Conservation (phyloP, 37 sponge, comb jelly and placozoan species). For the Haliclona indistincta region DNA sequence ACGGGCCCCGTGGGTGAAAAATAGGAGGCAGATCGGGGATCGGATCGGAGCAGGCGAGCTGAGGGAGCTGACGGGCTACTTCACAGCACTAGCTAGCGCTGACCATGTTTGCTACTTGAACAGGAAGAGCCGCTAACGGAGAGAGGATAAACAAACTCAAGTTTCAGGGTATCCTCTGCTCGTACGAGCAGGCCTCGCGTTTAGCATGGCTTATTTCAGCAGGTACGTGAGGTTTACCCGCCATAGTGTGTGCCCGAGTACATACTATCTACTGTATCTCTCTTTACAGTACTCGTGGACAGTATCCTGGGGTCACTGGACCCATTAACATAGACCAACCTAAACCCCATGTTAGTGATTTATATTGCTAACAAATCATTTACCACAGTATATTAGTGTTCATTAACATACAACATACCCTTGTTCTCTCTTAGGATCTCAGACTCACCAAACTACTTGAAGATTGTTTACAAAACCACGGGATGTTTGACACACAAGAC, state of each 20-base stretch:
- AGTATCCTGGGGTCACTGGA: conserved; percentile 71
- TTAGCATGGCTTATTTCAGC: too few relatives aligned
- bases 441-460: conserved; percentile 68
- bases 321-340: conserved; percentile 81
- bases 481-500: conserved; percentile 86
- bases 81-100: too few relatives aligned
- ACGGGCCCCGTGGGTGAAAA: neutral
- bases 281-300: neutral
- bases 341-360: conserved; percentile 45
- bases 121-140: too few relatives aligned
- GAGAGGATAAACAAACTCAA: too few relatives aligned
- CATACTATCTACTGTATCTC: neutral
- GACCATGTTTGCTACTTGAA: too few relatives aligned
- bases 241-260: neutral
- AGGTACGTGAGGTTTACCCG: neutral
- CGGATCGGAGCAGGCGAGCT: too few relatives aligned
- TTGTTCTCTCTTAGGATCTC: conserved; percentile 64
- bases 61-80: too few relatives aligned
- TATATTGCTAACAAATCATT: neutral
- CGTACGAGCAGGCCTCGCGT: too few relatives aligned
- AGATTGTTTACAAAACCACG: conserved; percentile 53
- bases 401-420: neutral
- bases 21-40: neutral
- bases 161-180: too few relatives aligned
- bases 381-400: neutral